Conservation (phyloP, 2,113 vertebrate genomes). For the Aix galericulata region DNA sequence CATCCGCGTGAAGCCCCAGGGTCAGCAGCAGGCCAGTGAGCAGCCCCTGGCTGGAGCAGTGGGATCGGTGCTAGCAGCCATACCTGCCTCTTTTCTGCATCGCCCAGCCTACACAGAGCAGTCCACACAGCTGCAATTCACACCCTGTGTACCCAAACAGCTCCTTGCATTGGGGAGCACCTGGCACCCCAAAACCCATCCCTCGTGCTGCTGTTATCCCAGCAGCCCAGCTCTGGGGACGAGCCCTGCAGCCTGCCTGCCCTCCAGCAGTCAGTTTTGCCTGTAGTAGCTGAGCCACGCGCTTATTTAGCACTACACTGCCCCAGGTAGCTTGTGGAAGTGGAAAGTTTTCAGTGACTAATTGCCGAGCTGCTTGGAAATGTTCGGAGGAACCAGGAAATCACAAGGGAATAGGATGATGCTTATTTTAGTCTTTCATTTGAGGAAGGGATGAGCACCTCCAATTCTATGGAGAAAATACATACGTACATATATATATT, state of each 20-base stretch:
- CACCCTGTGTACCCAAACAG: background rate
- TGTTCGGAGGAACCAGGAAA: conserved; percentile 32
- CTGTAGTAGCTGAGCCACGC: conserved; percentile 29
- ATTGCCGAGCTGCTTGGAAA: conserved; percentile 53
- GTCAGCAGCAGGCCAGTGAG: background rate
- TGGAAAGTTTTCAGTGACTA: conserved; percentile 56
- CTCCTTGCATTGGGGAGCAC: background rate
- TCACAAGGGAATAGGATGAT: background rate
- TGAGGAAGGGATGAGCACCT: background rate
- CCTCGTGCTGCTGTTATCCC: background rate
- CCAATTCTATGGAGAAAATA: background rate
- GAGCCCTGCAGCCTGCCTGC: background rate
- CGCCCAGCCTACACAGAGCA: background rate
- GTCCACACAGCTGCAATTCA: background rate
- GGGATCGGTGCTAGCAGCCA: background rate
- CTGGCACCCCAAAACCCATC: background rate
- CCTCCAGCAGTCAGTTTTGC: background rate
- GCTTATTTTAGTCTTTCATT: background rate
- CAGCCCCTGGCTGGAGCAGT: background rate
- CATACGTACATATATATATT: background rate
- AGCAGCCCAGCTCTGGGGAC: background rate
- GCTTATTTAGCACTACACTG: conserved; percentile 46
- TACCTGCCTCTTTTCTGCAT: background rate
- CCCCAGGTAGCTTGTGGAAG: conserved; percentile 38
- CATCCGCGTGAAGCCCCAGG: background rate